Percentiles rank a stretch among this genome's conserved stretches.
phyloP scores from a whole-genome alignment of 2,113 vertebrate genomes.

The Siniperca knerii region DNA sequence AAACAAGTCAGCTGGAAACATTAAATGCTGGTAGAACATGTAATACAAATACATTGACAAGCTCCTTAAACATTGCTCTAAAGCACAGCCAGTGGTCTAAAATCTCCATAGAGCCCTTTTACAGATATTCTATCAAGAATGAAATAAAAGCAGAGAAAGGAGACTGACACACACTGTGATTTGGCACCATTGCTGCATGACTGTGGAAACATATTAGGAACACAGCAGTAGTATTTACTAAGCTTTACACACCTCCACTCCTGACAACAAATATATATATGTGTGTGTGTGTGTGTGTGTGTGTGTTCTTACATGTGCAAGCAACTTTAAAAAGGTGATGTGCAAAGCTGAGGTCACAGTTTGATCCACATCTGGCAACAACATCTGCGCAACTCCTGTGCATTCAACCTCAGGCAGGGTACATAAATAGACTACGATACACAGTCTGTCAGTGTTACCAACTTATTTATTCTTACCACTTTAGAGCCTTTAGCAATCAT shows the following conservation, averaged over 20 bases:
- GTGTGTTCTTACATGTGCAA: constrained; percentile 29
- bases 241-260: constrained; percentile 5
- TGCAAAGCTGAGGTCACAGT: constrained; percentile 42
- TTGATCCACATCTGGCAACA: constrained; percentile 62
- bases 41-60: background rate
- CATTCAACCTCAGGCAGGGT: constrained; percentile 35
- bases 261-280: background rate
- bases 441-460: constrained; percentile 13
- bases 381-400: constrained; percentile 53
- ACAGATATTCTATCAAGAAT: background rate
- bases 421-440: constrained; percentile 9
- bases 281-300: background rate
- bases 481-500: background rate
- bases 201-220: constrained; percentile 27
- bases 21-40: background rate
- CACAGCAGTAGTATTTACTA: constrained; percentile 10
- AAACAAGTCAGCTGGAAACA: too few relatives aligned
- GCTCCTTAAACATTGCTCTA: background rate
- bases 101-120: background rate
- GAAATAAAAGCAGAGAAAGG: constrained; percentile 9
- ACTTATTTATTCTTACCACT: background rate
- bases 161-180: constrained; percentile 29
- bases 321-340: constrained; percentile 36
- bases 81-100: background rate
- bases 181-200: constrained; percentile 20